A percentile compares a stretch with the other conserved stretches of the same genome.
phyloP scores from a whole-genome alignment of 2,888 invertebrate species.

The Pheosia tremula region DNA sequence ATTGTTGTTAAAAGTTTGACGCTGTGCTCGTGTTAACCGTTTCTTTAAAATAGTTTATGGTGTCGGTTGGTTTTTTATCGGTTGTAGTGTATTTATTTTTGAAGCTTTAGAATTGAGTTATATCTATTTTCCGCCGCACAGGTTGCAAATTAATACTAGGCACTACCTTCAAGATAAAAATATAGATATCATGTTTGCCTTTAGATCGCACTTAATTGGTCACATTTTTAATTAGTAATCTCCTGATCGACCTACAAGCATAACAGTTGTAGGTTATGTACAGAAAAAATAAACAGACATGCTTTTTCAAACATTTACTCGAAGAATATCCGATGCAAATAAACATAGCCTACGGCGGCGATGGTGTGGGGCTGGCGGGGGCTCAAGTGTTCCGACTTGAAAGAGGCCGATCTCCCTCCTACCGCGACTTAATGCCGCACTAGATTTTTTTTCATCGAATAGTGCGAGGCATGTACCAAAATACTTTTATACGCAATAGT shows the following conservation, averaged over 20 bases:
- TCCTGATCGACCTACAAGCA: too few species aligned
- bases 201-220: too few species aligned
- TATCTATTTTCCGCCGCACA: too few species aligned
- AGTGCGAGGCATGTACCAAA: conserved; percentile 41
- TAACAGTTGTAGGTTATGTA: too few species aligned
- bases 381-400: conserved; percentile 69
- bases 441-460: conserved; percentile 73
- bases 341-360: conserved; percentile 63
- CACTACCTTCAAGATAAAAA: too few species aligned
- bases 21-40: conserved; percentile 3
- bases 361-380: conserved; percentile 50
- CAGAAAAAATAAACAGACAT: not conserved
- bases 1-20: conserved; percentile 13
- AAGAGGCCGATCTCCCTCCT: conserved; percentile 65
- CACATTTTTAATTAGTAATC: too few species aligned
- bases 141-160: too few species aligned
- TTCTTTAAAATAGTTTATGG: not conserved
- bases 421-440: conserved; percentile 72
- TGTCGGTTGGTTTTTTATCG: not conserved
- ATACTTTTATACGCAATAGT: not conserved
- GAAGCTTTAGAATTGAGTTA: too few species aligned
- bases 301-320: conserved; percentile 42
- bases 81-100: too few species aligned
- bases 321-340: conserved; percentile 74
- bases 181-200: too few species aligned